Base-by-base conservation (phyloP, 2,888 invertebrate genomes). In the Macrophya alboannulata region DNA sequence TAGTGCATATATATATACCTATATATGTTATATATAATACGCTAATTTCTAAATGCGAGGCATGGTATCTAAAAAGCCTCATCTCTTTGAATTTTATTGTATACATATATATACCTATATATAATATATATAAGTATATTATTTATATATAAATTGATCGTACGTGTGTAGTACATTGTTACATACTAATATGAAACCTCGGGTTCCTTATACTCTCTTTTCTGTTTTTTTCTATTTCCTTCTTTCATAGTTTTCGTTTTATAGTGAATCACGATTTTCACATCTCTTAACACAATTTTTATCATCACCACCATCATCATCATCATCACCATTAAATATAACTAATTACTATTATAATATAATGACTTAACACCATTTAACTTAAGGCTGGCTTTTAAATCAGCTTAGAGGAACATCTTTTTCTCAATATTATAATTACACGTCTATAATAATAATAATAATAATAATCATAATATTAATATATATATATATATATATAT, bases 391-490 rank as follows among this genome's bases (percentile, higher is more conserved):
- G 92, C 93, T 92, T 92, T 31, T 17, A 91, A 79, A 91, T 93
- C 92, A 92, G 92, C 92, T 92, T 83, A 90, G 90, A 93, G 93
- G 93, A 93, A 93, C 93, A 92, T 93, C 91, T 91, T 93, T 85
- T 37, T 76, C 31, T 45, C 4, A 59, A 77, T 81, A 84, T 81
- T 82, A n/a, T 25, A 76, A 77, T 84, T 74, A 76, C 72, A 77
- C 76, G 48, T 43, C 21, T 74, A 40, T 71, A 40, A 31, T 68
- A 31, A 17, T 40, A 17, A 40, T 71, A 25, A 25, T 21, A 12
- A 62, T 62, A 12, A 62, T 62, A 59, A 9, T 48, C 12, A 48
- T 48, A 48, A 10, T 48, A 48, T 3, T 48, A 10, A 59, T 17
- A 59, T 48, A 74, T 62, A 51, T 74, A 37, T 74, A 72, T 25